phyloP scores from a whole-genome alignment of 2,797 vertebrate genomes.

The Rhynchonycteris naso region DNA sequence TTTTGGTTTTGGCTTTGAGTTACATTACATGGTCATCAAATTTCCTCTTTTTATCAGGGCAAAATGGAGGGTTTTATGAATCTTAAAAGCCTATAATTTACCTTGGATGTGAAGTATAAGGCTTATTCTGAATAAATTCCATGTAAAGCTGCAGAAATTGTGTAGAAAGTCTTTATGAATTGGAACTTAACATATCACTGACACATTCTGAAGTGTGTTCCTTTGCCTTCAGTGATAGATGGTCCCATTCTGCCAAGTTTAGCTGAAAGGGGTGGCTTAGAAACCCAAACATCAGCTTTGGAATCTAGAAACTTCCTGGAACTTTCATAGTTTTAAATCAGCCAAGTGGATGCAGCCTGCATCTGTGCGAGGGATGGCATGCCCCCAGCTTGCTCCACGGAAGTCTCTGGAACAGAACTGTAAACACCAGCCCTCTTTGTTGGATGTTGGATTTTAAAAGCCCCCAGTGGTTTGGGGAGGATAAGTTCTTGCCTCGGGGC shows the following conservation, averaged over 20 bases:
- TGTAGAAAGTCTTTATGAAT: constrained; percentile 77
- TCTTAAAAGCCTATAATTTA: constrained; percentile 74
- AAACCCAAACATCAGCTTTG: constrained; percentile 68
- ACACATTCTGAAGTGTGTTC: constrained; percentile 70
- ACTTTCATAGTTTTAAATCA: constrained; percentile 53
- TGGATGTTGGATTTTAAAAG: constrained; percentile 66
- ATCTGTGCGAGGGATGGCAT: constrained; percentile 55
- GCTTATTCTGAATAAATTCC: constrained; percentile 77
- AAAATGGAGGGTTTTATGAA: constrained; percentile 54
- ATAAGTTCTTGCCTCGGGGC: constrained; percentile 54
- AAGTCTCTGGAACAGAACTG: constrained; percentile 63
- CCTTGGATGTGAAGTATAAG: constrained; percentile 61
- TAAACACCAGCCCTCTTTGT: constrained; percentile 69
- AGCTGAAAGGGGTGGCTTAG: constrained; percentile 63
- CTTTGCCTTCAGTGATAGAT: constrained; percentile 77
- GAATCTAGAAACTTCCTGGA: constrained; percentile 78
- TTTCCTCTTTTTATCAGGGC: constrained; percentile 57
- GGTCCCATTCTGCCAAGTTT: constrained; percentile 72
- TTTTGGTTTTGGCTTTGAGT: constrained; percentile 50
- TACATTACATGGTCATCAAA: not conserved
- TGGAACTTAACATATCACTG: constrained; percentile 62
- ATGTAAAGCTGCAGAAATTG: constrained; percentile 65
- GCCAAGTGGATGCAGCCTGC: constrained; percentile 39
- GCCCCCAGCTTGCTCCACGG: constrained; percentile 57
- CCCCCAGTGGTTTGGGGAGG: constrained; percentile 31